phyloP scores from a whole-genome alignment of 2,113 vertebrate genomes.

The Acrocephalus kingi region DNA sequence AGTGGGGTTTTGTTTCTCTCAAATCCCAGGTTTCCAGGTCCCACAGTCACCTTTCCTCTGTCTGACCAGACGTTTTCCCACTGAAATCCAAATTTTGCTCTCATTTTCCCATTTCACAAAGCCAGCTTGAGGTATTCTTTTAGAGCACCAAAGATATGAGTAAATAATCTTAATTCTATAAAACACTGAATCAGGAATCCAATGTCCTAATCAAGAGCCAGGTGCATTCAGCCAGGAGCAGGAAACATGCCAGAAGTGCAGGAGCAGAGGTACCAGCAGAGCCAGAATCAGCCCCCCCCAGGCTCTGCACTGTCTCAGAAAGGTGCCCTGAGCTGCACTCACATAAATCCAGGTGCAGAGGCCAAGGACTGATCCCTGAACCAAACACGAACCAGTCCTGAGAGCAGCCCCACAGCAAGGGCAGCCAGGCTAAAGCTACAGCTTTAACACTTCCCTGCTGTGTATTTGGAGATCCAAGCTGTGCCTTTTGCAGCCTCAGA shows the following conservation, averaged over 20 bases:
- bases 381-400: not conserved
- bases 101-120: not conserved
- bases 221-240: not conserved
- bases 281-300: not conserved
- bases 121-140: not conserved
- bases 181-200: not conserved
- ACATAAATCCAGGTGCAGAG: not conserved
- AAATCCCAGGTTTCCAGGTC: not conserved
- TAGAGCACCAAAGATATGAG: not conserved
- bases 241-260: not conserved
- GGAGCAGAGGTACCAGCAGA: not conserved
- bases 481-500: not conserved
- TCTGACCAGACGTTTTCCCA: not conserved
- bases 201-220: not conserved
- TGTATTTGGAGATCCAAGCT: not conserved
- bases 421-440: not conserved
- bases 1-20: not conserved
- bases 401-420: not conserved
- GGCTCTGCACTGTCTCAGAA: not conserved
- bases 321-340: not conserved
- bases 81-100: not conserved
- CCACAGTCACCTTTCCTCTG: not conserved
- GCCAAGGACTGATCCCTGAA: not conserved
- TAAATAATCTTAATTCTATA: not conserved
- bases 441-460: not conserved